Evolutionary conservation across 2,797 vertebrate genomes (phyloP).

Genomic region (Trichosurus vulpecula): DNA sequence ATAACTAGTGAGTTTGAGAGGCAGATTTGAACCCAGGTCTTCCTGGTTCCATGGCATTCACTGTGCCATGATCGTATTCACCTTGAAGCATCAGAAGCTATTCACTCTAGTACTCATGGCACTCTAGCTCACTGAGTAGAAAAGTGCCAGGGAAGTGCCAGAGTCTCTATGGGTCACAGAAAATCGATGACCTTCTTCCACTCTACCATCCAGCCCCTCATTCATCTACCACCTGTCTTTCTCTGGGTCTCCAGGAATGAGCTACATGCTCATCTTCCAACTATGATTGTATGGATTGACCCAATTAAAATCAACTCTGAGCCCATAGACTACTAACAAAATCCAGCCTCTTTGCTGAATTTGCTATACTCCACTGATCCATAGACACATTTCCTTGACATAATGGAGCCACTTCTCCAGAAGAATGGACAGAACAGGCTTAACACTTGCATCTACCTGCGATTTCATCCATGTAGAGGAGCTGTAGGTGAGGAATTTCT

Average conservation of each 20-base stretch:
- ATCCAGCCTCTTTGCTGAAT: too few species aligned
- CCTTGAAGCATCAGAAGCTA: not conserved
- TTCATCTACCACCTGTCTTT: not conserved
- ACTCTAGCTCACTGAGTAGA: not conserved
- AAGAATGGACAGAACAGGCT: too few species aligned
- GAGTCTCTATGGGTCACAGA: not conserved
- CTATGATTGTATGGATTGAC: not conserved
- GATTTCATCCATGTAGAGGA: not conserved
- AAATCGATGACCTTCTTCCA: not conserved
- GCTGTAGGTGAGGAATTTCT: not conserved
- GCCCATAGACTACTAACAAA: not conserved
- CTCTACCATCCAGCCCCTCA: not conserved
- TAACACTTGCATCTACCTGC: too few species aligned
- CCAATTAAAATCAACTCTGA: not conserved
- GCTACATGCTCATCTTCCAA: not conserved
- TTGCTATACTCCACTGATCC: too few species aligned
- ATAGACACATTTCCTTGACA: too few species aligned
- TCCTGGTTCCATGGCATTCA: too few species aligned
- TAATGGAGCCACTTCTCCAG: too few species aligned
- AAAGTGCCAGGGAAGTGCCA: not conserved
- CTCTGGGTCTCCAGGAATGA: not conserved
- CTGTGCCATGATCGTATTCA: not conserved
- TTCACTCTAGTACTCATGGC: not conserved
- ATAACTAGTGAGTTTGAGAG: not conserved
- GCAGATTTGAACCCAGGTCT: not conserved